A percentile compares a stretch with the other conserved stretches of the same genome.
These are phyloP conservation scores for Pseudopleuronectes americanus DNA, from an alignment of 2,797 vertebrate genomes.

Conservation along the genomic window DNA sequence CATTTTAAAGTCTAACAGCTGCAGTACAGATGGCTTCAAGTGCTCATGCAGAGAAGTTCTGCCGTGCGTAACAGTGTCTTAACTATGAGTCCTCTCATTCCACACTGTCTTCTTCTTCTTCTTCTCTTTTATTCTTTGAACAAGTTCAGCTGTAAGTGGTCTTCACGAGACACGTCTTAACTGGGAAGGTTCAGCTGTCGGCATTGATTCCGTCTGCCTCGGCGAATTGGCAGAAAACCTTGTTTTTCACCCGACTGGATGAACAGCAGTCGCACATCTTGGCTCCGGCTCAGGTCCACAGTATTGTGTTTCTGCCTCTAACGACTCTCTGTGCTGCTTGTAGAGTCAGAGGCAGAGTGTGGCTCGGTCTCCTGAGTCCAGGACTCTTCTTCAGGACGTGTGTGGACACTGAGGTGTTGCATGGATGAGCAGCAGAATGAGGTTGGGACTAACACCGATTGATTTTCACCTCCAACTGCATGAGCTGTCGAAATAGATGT, in stretches of 20 bases:
- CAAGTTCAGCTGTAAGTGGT: slow-evolving; percentile 16
- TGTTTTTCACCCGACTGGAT: slow-evolving; percentile 38
- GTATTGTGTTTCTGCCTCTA: background rate
- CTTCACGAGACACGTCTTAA: slow-evolving; percentile 33
- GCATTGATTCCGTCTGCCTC: slow-evolving; percentile 41
- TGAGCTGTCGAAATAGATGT: too few species aligned
- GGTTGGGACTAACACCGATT: too few species aligned
- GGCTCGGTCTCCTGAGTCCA: background rate
- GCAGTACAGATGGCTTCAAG: background rate
- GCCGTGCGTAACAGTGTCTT: background rate
- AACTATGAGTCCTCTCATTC: slow-evolving; percentile 3
- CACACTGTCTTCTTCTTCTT: background rate
- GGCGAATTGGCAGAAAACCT: slow-evolving; percentile 30
- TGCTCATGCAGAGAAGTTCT: too few species aligned
- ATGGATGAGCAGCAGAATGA: too few species aligned
- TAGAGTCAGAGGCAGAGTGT: background rate
- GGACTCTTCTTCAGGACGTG: background rate
- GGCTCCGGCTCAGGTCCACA: background rate
- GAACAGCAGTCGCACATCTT: background rate
- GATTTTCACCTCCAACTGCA: too few species aligned
- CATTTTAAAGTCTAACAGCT: slow-evolving; percentile 1
- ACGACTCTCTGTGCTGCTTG: background rate
- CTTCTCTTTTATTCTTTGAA: slow-evolving; percentile 13
- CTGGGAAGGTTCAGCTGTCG: slow-evolving; percentile 60
- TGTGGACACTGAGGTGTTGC: too few species aligned